These are phyloP conservation scores for Pollenia angustigena DNA, from an alignment of 2,888 invertebrate species.

Conservation along the genomic window DNA sequence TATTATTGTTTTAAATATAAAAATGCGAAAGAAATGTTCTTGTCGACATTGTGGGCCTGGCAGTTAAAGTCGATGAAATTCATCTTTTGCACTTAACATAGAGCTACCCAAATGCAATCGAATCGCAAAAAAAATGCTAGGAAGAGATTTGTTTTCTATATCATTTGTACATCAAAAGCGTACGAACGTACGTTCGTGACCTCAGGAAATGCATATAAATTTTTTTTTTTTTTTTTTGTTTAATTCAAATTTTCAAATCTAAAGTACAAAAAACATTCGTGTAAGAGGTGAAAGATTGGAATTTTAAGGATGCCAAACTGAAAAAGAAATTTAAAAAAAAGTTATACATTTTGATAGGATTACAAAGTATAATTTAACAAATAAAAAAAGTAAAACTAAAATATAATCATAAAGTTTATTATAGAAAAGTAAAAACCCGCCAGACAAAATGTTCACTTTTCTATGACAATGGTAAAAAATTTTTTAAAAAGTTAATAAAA, in stretches of 20 bases:
- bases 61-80: too few relatives aligned
- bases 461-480: slow-evolving; percentile 17
- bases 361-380: neutral
- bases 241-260: slow-evolving; percentile 39
- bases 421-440: slow-evolving; percentile 7
- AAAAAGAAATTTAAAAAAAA: neutral
- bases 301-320: neutral
- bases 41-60: too few relatives aligned
- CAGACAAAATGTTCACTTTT: slow-evolving; percentile 32
- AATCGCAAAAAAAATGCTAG: too few relatives aligned
- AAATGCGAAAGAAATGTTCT: too few relatives aligned
- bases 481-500: slow-evolving; percentile 10
- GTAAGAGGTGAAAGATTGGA: slow-evolving; percentile 1
- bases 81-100: too few relatives aligned
- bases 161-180: too few relatives aligned
- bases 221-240: slow-evolving; percentile 37
- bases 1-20: too few relatives aligned
- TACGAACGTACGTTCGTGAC: too few relatives aligned
- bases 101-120: too few relatives aligned
- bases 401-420: neutral
- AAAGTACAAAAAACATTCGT: neutral
- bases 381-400: neutral
- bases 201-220: too few relatives aligned
- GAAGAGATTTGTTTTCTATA: too few relatives aligned
- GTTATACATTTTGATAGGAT: neutral